These are phyloP conservation scores for Nycteola revayana DNA, from an alignment of 2,888 invertebrate species.

Conservation along the genomic window DNA sequence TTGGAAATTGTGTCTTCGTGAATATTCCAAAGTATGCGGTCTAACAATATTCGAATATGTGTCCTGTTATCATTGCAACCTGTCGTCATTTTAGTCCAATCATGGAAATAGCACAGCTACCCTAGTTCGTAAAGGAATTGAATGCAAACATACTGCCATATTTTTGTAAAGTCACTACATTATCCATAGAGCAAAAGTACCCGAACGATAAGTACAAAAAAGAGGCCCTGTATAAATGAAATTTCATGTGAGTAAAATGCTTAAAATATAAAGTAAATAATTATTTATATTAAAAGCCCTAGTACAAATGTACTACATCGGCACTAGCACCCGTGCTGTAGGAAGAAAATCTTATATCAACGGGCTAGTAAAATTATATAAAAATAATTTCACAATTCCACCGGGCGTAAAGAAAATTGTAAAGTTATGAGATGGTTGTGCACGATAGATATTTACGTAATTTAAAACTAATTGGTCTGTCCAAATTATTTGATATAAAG, in stretches of 20 bases:
- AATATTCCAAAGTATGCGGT: conserved; percentile 23
- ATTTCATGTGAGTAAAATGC: conserved; percentile 16
- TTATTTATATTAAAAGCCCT: neutral
- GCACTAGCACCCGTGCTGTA: conserved; percentile 11
- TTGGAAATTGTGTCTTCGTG: conserved; percentile 17
- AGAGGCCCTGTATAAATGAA: conserved; percentile 21
- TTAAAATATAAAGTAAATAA: conserved; percentile 14
- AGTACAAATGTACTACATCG: conserved; percentile 10
- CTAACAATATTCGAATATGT: conserved; percentile 19
- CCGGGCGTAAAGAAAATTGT: conserved; percentile 43
- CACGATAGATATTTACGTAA: conserved; percentile 69
- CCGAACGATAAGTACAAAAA: conserved; percentile 51
- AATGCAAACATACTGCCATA: conserved; percentile 77
- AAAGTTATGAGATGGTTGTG: conserved; percentile 77
- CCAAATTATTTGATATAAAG: conserved; percentile 49
- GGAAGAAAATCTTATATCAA: conserved; percentile 2
- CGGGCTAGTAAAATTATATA: conserved; percentile 9
- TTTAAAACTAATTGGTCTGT: conserved; percentile 68
- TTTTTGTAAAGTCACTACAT: conserved; percentile 53
- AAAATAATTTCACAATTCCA: conserved; percentile 23
- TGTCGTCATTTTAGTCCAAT: conserved; percentile 22
- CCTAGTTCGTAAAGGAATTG: conserved; percentile 65
- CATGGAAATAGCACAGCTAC: conserved; percentile 28
- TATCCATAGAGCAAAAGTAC: conserved; percentile 42
- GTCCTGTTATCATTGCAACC: conserved; percentile 15